Evolutionary conservation across 2,113 vertebrate species (phyloP), one percentile per base, ranked within the genome.

Genomic region (Brachypteracias leptosomus): DNA sequence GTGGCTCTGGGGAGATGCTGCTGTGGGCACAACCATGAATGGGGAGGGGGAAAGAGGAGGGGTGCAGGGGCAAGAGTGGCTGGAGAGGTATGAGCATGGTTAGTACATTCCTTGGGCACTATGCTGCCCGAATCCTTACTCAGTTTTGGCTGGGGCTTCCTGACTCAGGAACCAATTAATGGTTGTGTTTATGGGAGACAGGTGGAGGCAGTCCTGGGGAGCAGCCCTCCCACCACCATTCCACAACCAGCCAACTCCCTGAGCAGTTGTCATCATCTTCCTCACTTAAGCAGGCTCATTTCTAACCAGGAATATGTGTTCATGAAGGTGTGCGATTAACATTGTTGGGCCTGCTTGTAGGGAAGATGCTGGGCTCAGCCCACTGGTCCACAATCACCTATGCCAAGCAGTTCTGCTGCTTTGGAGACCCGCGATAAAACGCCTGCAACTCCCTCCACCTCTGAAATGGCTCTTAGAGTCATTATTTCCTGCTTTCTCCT

Each of bases 211-310:
- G 31, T 8, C 7, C 25, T 0, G 4, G 26, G 18, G 22, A 72
- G 22, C 38, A 54, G 52, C 31, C n/a, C 17, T 51, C 21, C 18
- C 1, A 2, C 29, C n/a, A 6, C 8, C 7, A 2, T 31, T 42
- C 49, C 51, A 22, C 0, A 1, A 4, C 33, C 63, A 38, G 22
- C 16, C 2, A 2, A 44, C 46, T 67, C 35, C 46, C 19, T 4
- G 3, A 25, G 63, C 0, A 1, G 22, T 38, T 5, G 1, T 24
- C 0, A 1, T 16, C 3, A 0, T 54, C 51, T 70, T 59, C 21
- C 61, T 66, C 4, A 1, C 1, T 10, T 16, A 21, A 83, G 29
- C 9, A 16, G 52, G n/a, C 54, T 88, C 8, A 0, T 61, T 90
- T 61, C 74, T 42, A 44, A 61, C 24, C 1, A 1, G 40, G 49